phyloP scores from a whole-genome alignment of 2,113 vertebrate genomes.

The Rhinolophus ferrumequinum region DNA sequence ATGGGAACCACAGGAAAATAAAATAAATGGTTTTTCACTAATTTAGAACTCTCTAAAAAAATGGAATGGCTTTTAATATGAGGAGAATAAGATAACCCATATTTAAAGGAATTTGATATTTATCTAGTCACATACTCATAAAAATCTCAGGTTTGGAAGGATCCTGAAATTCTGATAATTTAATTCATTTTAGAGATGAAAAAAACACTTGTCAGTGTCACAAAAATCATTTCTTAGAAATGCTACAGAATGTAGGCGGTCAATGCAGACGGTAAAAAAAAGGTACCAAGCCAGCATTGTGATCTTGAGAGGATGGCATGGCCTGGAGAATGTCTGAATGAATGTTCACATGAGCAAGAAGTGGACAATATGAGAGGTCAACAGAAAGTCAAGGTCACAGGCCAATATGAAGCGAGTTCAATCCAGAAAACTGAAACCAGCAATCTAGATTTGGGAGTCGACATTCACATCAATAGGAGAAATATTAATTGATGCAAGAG shows the following conservation, averaged over 20 bases:
- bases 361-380: not conserved
- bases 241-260: not conserved
- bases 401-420: not conserved
- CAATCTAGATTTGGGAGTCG: not conserved
- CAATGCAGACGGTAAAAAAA: not conserved
- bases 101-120: not conserved
- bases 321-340: not conserved
- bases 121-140: not conserved
- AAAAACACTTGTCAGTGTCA: not conserved
- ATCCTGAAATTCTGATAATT: not conserved
- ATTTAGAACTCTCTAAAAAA: not conserved
- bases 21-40: not conserved
- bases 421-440: not conserved
- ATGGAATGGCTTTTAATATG: not conserved
- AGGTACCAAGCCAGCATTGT: rapidly evolving
- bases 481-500: rapidly evolving
- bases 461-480: not conserved
- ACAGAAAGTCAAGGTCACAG: not conserved
- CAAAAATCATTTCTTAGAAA: not conserved
- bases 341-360: not conserved
- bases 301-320: rapidly evolving
- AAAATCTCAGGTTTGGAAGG: not conserved
- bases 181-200: not conserved
- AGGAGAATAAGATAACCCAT: not conserved
- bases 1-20: not conserved